These are phyloP conservation scores for Cantharis lateralis DNA, from an alignment of 2,888 invertebrate species.

Conservation along the genomic window DNA sequence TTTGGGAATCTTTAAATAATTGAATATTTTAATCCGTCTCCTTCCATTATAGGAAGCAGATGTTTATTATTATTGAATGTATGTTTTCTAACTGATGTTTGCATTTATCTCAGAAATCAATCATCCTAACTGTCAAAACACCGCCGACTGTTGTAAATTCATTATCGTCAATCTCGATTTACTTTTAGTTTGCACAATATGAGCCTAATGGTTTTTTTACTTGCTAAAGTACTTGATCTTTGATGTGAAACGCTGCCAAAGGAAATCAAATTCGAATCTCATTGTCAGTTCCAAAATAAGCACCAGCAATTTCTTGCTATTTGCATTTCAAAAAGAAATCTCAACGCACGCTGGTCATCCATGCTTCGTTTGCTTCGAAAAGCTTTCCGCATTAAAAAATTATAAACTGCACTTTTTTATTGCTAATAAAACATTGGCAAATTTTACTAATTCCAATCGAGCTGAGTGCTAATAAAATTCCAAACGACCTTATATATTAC, in stretches of 20 bases:
- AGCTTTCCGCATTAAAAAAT: neutral
- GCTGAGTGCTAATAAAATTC: neutral
- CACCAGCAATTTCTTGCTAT: neutral
- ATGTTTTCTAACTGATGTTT: conserved; percentile 22
- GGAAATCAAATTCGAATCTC: neutral
- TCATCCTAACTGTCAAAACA: conserved; percentile 30
- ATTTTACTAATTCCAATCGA: neutral
- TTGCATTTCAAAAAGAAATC: neutral
- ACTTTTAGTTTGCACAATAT: conserved; percentile 4
- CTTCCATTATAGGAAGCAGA: conserved; percentile 17
- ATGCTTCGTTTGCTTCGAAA: neutral
- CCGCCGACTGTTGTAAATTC: conserved; percentile 7
- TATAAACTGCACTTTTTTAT: neutral
- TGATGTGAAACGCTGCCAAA: neutral
- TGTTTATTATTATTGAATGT: conserved; percentile 19
- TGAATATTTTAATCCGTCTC: conserved; percentile 4
- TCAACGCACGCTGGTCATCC: neutral
- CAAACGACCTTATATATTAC: neutral
- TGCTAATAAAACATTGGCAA: neutral
- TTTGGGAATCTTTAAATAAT: neutral
- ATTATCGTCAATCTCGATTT: conserved; percentile 19
- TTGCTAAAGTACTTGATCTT: conserved; percentile 4
- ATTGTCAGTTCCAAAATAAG: neutral
- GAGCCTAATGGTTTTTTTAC: conserved; percentile 12
- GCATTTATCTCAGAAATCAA: conserved; percentile 26